A percentile compares a stretch with the other conserved stretches of the same genome.
Evolutionary conservation across 2,797 vertebrate genomes (phyloP).

Genomic region (Poliocrania exsul): DNA sequence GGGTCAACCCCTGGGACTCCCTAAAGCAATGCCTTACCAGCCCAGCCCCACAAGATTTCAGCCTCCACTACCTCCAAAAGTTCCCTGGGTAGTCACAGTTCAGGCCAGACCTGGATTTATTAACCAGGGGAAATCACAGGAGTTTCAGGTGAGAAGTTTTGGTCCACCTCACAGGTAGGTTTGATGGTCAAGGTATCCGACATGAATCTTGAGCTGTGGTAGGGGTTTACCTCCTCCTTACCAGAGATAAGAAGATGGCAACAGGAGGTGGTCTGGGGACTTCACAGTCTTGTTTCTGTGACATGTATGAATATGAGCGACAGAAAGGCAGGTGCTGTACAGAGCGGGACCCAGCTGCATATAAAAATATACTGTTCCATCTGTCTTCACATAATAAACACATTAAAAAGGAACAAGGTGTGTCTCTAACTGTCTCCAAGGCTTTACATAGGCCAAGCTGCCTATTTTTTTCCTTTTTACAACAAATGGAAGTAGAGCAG

Average conservation of each 20-base stretch:
- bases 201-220: background rate
- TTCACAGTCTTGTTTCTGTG: background rate
- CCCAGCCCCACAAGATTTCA: background rate
- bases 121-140: background rate
- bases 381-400: slow-evolving; percentile 32
- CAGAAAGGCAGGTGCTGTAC: background rate
- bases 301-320: background rate
- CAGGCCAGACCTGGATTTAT: background rate
- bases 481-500: slow-evolving; percentile 56
- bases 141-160: background rate
- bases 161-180: background rate
- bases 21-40: background rate
- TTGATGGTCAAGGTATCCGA: background rate
- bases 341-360: background rate
- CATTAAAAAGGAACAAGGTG: slow-evolving; percentile 24
- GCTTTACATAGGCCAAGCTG: background rate
- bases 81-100: rapidly evolving
- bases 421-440: slow-evolving; percentile 21
- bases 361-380: slow-evolving; percentile 37
- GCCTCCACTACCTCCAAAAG: background rate
- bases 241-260: background rate
- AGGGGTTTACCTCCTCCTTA: background rate
- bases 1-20: background rate
- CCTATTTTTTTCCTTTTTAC: background rate
- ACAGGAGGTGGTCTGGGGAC: background rate